Conservation (phyloP, 2,113 vertebrate species). For the Callipepla californica region DNA sequence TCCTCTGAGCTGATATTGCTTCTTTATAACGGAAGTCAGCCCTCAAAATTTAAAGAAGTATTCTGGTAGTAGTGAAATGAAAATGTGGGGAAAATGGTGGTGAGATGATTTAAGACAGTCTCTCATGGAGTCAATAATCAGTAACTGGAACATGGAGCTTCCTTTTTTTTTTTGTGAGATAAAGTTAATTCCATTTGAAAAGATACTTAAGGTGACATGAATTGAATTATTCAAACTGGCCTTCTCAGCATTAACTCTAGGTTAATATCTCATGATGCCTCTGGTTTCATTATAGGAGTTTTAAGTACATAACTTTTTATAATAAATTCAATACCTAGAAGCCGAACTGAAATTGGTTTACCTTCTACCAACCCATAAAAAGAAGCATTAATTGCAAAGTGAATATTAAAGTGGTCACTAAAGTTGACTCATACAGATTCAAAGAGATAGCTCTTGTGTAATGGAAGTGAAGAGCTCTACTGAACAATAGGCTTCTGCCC, state of each 20-base stretch:
- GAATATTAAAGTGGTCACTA: constrained; percentile 74
- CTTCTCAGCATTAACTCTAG: constrained; percentile 75
- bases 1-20: constrained; percentile 1
- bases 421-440: constrained; percentile 70
- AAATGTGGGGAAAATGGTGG: constrained; percentile 42
- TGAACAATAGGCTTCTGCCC: constrained; percentile 47
- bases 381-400: constrained; percentile 76
- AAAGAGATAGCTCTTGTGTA: constrained; percentile 41
- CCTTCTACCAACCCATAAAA: constrained; percentile 75
- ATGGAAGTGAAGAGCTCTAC: constrained; percentile 11
- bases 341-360: constrained; percentile 75
- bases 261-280: constrained; percentile 78
- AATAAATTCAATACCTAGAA: constrained; percentile 78
- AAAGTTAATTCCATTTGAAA: constrained; percentile 78
- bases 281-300: constrained; percentile 77
- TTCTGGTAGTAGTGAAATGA: constrained; percentile 15
- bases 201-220: constrained; percentile 76
- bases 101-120: constrained; percentile 66
- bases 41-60: constrained; percentile 48
- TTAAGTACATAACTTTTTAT: constrained; percentile 80
- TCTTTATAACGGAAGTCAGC: constrained; percentile 4
- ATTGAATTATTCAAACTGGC: constrained; percentile 77
- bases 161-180: constrained; percentile 58
- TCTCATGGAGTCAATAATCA: constrained; percentile 67
- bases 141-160: constrained; percentile 68